A percentile compares a stretch with the other conserved stretches of the same genome.
phyloP scores from a whole-genome alignment of 2,888 invertebrate genomes.

The Brachynemurus nebulosus region DNA sequence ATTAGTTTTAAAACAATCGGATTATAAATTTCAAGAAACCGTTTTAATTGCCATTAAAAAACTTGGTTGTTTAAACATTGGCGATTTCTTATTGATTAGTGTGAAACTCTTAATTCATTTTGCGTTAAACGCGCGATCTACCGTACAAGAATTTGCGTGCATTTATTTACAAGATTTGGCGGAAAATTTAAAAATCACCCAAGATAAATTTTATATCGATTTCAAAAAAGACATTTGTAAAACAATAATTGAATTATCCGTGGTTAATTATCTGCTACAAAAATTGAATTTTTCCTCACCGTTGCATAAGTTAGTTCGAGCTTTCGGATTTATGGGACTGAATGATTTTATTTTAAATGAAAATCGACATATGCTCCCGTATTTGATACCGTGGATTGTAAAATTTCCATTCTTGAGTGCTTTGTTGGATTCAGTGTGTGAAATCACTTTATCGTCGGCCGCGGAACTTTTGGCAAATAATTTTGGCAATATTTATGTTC shows the following conservation, averaged over 20 bases:
- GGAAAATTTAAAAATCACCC: conserved; percentile 36
- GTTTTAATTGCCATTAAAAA: conserved; percentile 39
- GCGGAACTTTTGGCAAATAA: conserved; percentile 47
- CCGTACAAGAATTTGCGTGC: conserved; percentile 40
- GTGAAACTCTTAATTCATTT: conserved; percentile 43
- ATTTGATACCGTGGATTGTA: conserved; percentile 43
- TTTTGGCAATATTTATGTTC: conserved; percentile 56
- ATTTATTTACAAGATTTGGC: conserved; percentile 43
- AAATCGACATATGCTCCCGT: conserved; percentile 50
- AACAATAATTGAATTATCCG: conserved; percentile 40
- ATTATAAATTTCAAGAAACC: conserved; percentile 39
- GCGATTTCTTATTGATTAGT: conserved; percentile 32
- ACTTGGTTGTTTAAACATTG: conserved; percentile 32
- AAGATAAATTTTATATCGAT: conserved; percentile 43
- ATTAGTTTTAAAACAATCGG: conserved; percentile 35
- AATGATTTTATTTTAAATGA: conserved; percentile 57
- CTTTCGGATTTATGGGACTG: conserved; percentile 53
- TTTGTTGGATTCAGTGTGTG: conserved; percentile 50
- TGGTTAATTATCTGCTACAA: conserved; percentile 39
- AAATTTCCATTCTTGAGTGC: conserved; percentile 40
- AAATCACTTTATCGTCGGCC: conserved; percentile 40
- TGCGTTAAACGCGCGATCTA: conserved; percentile 47
- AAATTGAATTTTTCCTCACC: conserved; percentile 43
- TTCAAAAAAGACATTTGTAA: conserved; percentile 47
- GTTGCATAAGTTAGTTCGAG: conserved; percentile 45